Percentiles rank a stretch among this genome's conserved stretches.
phyloP scores from a whole-genome alignment of 2,797 vertebrate genomes.

The Megaceryle alcyon region DNA sequence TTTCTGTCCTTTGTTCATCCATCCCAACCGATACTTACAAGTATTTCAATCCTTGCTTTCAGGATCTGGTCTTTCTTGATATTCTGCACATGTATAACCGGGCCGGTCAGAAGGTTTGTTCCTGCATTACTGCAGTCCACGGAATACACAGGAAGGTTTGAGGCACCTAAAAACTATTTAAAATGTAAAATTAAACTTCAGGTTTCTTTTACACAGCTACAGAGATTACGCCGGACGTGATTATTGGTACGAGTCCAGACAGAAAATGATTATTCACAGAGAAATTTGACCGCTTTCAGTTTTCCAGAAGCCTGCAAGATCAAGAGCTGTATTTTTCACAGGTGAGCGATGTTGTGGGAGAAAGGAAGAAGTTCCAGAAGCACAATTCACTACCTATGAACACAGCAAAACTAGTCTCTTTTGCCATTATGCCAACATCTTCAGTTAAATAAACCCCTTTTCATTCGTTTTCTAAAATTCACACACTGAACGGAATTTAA shows the following conservation, averaged over 20 bases:
- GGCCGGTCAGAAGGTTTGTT: slow-evolving; percentile 82
- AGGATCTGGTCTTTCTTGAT: slow-evolving; percentile 81
- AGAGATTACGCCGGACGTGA: neutral
- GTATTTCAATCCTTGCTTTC: slow-evolving; percentile 84
- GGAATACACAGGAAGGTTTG: slow-evolving; percentile 76
- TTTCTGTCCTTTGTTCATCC: neutral
- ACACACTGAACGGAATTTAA: neutral
- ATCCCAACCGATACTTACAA: slow-evolving; percentile 76
- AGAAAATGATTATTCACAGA: neutral
- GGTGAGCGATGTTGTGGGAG: neutral
- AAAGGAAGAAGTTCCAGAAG: neutral
- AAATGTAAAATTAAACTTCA: neutral
- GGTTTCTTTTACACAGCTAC: neutral
- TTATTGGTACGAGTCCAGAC: neutral
- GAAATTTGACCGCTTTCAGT: neutral
- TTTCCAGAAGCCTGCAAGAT: neutral
- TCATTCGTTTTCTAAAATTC: neutral
- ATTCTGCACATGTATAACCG: slow-evolving; percentile 84
- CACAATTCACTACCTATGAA: neutral
- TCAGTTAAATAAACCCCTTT: neutral
- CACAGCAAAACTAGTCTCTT: neutral
- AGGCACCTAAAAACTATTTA: slow-evolving; percentile 81
- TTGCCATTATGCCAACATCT: neutral
- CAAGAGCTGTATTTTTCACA: neutral
- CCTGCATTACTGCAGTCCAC: slow-evolving; percentile 89